phyloP scores from a whole-genome alignment of 2,888 invertebrate species.

The Epirrhoe tristata region DNA sequence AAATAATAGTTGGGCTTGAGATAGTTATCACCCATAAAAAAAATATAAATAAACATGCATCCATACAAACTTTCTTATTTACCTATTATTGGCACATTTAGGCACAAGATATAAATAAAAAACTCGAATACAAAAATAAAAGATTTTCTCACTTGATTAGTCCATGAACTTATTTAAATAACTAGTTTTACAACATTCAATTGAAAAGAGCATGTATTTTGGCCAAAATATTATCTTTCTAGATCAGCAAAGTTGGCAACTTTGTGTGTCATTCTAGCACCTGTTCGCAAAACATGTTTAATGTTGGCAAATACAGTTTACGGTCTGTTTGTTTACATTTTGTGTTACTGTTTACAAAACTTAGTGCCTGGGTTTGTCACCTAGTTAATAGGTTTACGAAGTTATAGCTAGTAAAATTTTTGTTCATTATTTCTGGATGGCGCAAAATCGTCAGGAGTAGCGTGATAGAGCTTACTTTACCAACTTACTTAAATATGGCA shows the following conservation, averaged over 20 bases:
- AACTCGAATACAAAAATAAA: too few species aligned
- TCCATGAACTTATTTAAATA: not conserved
- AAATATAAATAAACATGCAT: too few species aligned
- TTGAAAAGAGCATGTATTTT: not conserved
- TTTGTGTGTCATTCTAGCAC: constrained; percentile 31
- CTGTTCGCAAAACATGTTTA: constrained; percentile 34
- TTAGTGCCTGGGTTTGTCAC: constrained; percentile 9
- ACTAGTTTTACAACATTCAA: not conserved
- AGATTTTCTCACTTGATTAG: too few species aligned
- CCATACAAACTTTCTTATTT: too few species aligned
- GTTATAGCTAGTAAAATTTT: not conserved
- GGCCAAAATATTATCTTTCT: not conserved
- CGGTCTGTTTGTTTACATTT: constrained; percentile 19
- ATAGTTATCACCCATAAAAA: too few species aligned
- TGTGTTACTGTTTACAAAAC: constrained; percentile 21
- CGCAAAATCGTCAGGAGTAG: too few species aligned
- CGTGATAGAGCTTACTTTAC: too few species aligned
- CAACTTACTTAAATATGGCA: too few species aligned
- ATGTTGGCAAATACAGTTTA: constrained; percentile 28
- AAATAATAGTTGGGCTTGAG: too few species aligned
- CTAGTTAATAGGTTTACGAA: constrained; percentile 4
- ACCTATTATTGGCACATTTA: too few species aligned
- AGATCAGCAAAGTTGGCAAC: not conserved
- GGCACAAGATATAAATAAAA: too few species aligned
- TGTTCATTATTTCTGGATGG: too few species aligned